Base-by-base conservation (phyloP, 2,888 invertebrate genomes). In the Stenotaenia linearis region DNA sequence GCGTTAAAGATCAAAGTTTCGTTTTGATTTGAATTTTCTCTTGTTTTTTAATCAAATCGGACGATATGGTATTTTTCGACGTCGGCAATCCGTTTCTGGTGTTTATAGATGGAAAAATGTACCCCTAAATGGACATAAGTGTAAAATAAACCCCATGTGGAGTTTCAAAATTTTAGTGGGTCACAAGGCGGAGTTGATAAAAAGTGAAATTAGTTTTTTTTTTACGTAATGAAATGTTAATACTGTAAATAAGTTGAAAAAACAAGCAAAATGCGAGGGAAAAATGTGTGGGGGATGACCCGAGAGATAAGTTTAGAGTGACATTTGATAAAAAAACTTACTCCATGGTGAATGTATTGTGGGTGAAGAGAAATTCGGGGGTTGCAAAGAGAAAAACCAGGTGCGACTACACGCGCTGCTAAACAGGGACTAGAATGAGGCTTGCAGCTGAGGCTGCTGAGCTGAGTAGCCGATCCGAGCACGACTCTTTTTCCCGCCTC, bases 391-490 rank as follows among this genome's bases (percentile, higher is more conserved):
- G 28, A 69, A 69, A 69, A 69, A 69, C 69, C 69, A 69, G 69
- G 69, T 69, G 25, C 69, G 69, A 69, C 69, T 69, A 69, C 25
- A 69, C 69, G 69, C 69, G 69, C 25, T 28, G 69, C 69, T 69
- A 69, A 69, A 69, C 69, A 69, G 69, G 69, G 69, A 69, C 69
- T 69, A 69, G 69, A 69, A 69, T 69, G 69, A 69, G n/a, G 69
- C 69, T 28, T 25, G 69, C 69, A 69, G 69, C 69, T 69, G 25
- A 69, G 28, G 69, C 69, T n/a, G 69, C 69, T 69, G 69, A 28
- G 69, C 25, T 69, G 69, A 69, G 69, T 69, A 69, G 69, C 69
- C 28, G 28, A 28, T 28, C 69, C 15, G 50, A 50, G 50, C 69
- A 69, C 10, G 69, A 69, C 25, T 69, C 69, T 28, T 28, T 69